Conservation (phyloP, 1,140 invertebrate genomes). For the Aphaenogaster ashmeadi region DNA sequence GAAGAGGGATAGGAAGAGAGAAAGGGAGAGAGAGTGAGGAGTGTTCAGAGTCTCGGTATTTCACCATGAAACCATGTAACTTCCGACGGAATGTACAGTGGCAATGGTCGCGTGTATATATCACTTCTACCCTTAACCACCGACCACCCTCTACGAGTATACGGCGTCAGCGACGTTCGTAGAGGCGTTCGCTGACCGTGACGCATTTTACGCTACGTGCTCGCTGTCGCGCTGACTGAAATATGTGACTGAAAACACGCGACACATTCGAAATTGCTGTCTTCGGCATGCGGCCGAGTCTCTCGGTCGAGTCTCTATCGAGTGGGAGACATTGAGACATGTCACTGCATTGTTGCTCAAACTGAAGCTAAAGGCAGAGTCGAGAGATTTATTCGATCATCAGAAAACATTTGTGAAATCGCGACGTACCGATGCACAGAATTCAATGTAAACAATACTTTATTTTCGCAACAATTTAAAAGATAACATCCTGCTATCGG, state of each 20-base stretch:
- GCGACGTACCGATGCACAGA: neutral
- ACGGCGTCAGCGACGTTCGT: constrained; percentile 50
- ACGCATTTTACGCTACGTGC: constrained; percentile 77
- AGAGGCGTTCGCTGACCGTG: constrained; percentile 75
- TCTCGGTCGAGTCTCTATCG: constrained; percentile 40
- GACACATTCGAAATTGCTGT: constrained; percentile 63
- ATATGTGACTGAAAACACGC: constrained; percentile 66
- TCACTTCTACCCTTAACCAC: constrained; percentile 76
- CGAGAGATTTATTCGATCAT: constrained; percentile 36
- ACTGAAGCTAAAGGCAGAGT: neutral
- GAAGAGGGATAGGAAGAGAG: neutral
- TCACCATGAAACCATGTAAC: constrained; percentile 70
- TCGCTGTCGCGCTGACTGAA: constrained; percentile 68
- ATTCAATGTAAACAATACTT: constrained; percentile 29
- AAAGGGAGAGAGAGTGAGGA: neutral
- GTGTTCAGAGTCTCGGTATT: constrained; percentile 74
- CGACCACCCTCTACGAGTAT: constrained; percentile 54
- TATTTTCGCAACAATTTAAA: neutral
- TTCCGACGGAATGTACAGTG: constrained; percentile 76
- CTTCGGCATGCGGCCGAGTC: constrained; percentile 54
- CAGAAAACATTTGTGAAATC: neutral
- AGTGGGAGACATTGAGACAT: constrained; percentile 18
- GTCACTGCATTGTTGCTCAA: constrained; percentile 33
- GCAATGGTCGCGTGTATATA: constrained; percentile 77
- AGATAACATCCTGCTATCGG: neutral